Evolutionary conservation across 2,797 vertebrate species (phyloP), one percentile per base, ranked within the genome.

Genomic region (Chrosomus eos): DNA sequence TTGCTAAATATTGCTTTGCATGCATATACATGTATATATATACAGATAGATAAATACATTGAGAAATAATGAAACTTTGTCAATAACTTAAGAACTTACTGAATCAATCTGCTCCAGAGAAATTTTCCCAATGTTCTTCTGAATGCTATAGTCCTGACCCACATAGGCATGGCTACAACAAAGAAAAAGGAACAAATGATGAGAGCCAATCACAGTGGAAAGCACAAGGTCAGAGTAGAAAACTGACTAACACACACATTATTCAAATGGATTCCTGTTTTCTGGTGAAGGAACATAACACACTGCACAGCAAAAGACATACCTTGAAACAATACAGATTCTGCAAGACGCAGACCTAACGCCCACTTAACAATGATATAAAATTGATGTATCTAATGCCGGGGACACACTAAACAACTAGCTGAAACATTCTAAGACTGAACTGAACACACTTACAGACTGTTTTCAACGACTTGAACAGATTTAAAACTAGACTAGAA

Each of bases 21-120:
- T 40, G 31, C 19, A 51, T 51, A 16, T 28, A 16, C 13, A 60
- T 2, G 4, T 13, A 38, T 8, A 23, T n/a, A n/a, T 38, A 28
- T 14, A n/a, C 16, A 58, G 2, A 74, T 5, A 51, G 14, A 31
- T 9, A 48, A 18, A 45, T 26, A 31, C 13, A 38, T 48, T 19
- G 31, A 74, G 4, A 75, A 77, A 40, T 43, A 62, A 19, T 62
- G 40, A 18, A 58, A 23, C 31, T 36, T 18, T 53, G 14, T 23
- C 66, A 58, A 28, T 28, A 26, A 40, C 8, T 36, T 75, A 40
- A 51, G 16, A 38, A 95, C 97, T 97, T 94, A 99, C 98, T 77
- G 93, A 85, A 95, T 99, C 98, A 0, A 99, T 97, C 88, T 99
- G 98, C 33, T 98, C 97, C 90, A 99, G 93, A 76, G 97, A 98